Conservation (phyloP, 2,888 invertebrate species). For the Drosophila putrida region DNA sequence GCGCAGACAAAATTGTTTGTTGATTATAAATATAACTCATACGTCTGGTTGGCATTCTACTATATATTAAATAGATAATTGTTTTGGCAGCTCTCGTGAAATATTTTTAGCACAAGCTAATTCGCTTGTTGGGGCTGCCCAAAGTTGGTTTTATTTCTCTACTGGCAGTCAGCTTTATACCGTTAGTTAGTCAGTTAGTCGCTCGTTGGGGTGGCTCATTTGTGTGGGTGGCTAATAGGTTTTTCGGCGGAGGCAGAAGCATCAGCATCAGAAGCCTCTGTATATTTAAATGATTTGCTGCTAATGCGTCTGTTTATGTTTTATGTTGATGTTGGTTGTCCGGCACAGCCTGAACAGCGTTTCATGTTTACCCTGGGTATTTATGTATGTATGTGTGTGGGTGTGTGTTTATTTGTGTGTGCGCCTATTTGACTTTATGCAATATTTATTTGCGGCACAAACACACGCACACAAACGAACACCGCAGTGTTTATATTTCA, state of each 20-base stretch:
- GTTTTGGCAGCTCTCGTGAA: slow-evolving; percentile 31
- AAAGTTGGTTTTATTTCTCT: slow-evolving; percentile 3
- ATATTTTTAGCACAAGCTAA: slow-evolving; percentile 12
- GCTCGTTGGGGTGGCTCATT: slow-evolving; percentile 43
- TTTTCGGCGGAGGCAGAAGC: too few species aligned
- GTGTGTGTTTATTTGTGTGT: slow-evolving; percentile 44
- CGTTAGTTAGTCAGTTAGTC: slow-evolving; percentile 69
- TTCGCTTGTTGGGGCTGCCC: slow-evolving; percentile 25
- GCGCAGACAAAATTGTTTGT: neutral
- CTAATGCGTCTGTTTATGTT: slow-evolving; percentile 81
- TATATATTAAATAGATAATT: neutral
- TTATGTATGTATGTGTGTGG: slow-evolving; percentile 29
- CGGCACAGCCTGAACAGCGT: slow-evolving; percentile 31
- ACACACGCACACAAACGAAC: slow-evolving; percentile 24
- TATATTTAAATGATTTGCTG: slow-evolving; percentile 80
- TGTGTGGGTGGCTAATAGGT: slow-evolving; percentile 38
- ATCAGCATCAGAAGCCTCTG: slow-evolving; percentile 34
- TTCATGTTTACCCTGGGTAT: slow-evolving; percentile 47
- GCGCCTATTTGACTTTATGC: slow-evolving; percentile 75
- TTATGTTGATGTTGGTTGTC: slow-evolving; percentile 73
- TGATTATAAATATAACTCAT: neutral
- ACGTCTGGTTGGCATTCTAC: neutral
- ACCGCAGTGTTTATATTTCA: slow-evolving; percentile 60
- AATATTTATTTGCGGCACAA: slow-evolving; percentile 75
- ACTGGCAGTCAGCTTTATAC: slow-evolving; percentile 39